Base-by-base conservation (phyloP, 2,797 vertebrate genomes). In the Protonibea diacanthus region DNA sequence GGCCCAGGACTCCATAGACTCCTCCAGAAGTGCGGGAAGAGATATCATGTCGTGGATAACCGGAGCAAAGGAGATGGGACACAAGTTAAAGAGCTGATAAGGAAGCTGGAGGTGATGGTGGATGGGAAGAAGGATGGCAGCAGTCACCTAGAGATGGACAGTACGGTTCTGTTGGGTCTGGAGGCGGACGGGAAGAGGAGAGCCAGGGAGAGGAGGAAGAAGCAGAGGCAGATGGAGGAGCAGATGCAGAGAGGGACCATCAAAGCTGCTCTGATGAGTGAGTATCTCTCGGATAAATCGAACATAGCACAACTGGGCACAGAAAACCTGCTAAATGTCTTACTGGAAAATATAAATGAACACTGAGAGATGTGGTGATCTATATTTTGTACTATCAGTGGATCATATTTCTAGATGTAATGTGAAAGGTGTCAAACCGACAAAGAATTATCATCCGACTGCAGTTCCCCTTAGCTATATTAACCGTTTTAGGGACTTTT, bases 191-290 rank as follows among this genome's bases (percentile, higher is more conserved):
- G 88, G 42, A 91, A 78, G 89, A 89, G 93, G 69, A 92, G 94
- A 70, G 91, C 91, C 23, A 91, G 92, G 66, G 95, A 95, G 81
- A 90, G 93, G 84, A 93, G 94, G 85, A 95, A 93, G 92, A 95
- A 91, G 27, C 94, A 96, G 89, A 92, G 95, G 71, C 89, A 94
- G 82, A 94, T 95, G 91, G 95, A 96, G 86, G 85, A 73, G 0
- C 93, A 94, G 87, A 76, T 90, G 29, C 95, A 95, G 80, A 92
- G 88, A 85, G 90, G 86, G 18, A 89, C 81, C 81, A 93, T 95
- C 65, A 93, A 88, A 86, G 84, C 90, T 3, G 81, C 91, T 59
- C 80, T 96, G 5, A 91, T 56, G 47, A 91, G 95, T 96, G 69
- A 94, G 94, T 89, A 38, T 38, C 27, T 27, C 27, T 27, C 4